These are phyloP conservation scores for Nemapogon koenigi DNA, from an alignment of 2,888 invertebrate genomes.

Conservation along the genomic window DNA sequence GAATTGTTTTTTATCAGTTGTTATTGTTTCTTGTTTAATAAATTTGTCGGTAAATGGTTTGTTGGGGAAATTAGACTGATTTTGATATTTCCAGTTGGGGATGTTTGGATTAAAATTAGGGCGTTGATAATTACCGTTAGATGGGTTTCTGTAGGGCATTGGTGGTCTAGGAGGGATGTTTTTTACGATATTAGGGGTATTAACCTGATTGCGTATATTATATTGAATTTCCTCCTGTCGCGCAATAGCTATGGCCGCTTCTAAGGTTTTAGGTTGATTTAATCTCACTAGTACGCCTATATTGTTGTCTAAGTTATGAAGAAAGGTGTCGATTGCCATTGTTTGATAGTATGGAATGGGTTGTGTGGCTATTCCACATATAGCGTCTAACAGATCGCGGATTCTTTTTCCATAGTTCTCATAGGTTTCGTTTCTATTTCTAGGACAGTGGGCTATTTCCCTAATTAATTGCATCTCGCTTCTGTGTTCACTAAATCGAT, in stretches of 20 bases:
- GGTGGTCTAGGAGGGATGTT: too few species aligned
- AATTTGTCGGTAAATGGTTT: too few species aligned
- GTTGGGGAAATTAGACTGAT: too few species aligned
- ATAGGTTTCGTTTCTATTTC: background rate
- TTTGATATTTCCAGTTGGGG: too few species aligned
- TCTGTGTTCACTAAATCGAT: background rate
- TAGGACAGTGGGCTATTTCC: background rate
- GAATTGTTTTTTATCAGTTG: too few species aligned
- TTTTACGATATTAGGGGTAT: too few species aligned
- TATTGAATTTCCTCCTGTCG: background rate
- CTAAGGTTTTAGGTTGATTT: background rate
- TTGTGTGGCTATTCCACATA: background rate
- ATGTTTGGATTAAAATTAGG: too few species aligned
- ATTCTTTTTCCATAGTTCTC: background rate
- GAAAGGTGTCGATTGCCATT: slow-evolving; percentile 2
- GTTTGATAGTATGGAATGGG: background rate
- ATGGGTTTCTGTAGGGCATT: too few species aligned
- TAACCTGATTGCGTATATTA: too few species aligned
- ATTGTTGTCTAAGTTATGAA: background rate
- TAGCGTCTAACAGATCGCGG: background rate
- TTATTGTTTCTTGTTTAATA: too few species aligned
- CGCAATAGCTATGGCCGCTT: background rate
- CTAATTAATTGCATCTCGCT: slow-evolving; percentile 1
- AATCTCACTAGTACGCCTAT: background rate
- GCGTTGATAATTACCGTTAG: too few species aligned